These are phyloP conservation scores for Cyclargus thomasi DNA, from an alignment of 1,140 invertebrate species.

Conservation along the genomic window DNA sequence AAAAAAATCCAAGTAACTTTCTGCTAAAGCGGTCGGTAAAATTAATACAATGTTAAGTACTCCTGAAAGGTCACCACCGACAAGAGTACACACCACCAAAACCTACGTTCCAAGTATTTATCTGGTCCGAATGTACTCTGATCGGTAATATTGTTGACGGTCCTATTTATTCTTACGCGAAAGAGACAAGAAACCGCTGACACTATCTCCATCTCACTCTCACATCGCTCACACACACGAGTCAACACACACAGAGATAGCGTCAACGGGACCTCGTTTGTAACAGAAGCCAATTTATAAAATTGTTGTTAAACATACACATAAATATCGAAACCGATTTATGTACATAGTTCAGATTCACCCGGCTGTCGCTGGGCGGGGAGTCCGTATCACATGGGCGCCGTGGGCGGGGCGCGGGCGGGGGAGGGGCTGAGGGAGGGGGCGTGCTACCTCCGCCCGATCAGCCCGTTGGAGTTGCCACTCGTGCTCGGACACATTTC, in stretches of 20 bases:
- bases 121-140: background rate
- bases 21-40: background rate
- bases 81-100: background rate
- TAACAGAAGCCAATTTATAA: slow-evolving; percentile 1
- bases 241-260: background rate
- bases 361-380: background rate
- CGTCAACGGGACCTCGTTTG: background rate
- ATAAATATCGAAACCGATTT: slow-evolving; percentile 6
- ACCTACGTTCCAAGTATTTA: background rate
- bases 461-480: slow-evolving; percentile 76
- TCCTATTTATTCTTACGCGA: slow-evolving; percentile 7
- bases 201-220: background rate
- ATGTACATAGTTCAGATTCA: slow-evolving; percentile 3
- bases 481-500: slow-evolving; percentile 83
- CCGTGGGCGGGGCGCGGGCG: slow-evolving; percentile 22
- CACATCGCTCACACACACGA: background rate
- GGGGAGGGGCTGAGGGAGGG: slow-evolving; percentile 27
- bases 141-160: background rate
- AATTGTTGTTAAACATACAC: slow-evolving; percentile 1
- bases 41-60: slow-evolving; percentile 6
- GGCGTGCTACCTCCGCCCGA: slow-evolving; percentile 77
- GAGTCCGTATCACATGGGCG: slow-evolving; percentile 5
- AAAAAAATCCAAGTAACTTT: background rate
- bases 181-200: background rate
- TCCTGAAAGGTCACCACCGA: background rate